phyloP scores from a whole-genome alignment of 1,140 invertebrate species.

The Danaus plexippus region DNA sequence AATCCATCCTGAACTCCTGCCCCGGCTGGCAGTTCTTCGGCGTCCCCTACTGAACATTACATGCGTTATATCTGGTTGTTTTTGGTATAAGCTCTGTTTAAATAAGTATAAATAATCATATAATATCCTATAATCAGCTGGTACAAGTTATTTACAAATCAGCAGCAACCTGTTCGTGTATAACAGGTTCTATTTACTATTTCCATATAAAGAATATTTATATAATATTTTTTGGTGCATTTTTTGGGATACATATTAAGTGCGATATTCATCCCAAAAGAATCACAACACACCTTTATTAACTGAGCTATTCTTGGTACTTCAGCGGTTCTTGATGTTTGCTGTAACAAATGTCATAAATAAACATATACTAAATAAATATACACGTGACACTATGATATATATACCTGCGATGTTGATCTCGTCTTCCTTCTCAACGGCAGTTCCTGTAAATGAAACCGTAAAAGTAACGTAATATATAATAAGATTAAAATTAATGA shows the following conservation, averaged over 20 bases:
- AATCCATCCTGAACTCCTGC: conserved; percentile 64
- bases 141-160: too few species aligned
- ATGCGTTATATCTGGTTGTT: conserved; percentile 31
- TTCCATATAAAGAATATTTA: too few species aligned
- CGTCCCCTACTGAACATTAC: conserved; percentile 44
- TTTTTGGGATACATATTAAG: too few species aligned
- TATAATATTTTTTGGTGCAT: too few species aligned
- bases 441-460: conserved; percentile 24
- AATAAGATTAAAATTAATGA: too few species aligned
- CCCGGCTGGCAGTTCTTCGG: conserved; percentile 55
- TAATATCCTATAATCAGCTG: background rate
- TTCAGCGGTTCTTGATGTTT: conserved; percentile 8
- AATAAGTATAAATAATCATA: background rate
- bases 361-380: background rate
- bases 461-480: background rate
- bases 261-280: too few species aligned
- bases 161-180: too few species aligned
- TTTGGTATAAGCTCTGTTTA: conserved; percentile 2
- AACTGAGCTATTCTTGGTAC: conserved; percentile 5
- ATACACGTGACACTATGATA: conserved; percentile 4
- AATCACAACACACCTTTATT: conserved; percentile 7
- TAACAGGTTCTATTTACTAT: too few species aligned
- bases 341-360: conserved; percentile 6
- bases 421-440: conserved; percentile 23
- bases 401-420: conserved; percentile 34